A percentile compares a stretch with the other conserved stretches of the same genome.
Conservation (phyloP, 1,140 invertebrate genomes). For the Hormaphis cornu region DNA sequence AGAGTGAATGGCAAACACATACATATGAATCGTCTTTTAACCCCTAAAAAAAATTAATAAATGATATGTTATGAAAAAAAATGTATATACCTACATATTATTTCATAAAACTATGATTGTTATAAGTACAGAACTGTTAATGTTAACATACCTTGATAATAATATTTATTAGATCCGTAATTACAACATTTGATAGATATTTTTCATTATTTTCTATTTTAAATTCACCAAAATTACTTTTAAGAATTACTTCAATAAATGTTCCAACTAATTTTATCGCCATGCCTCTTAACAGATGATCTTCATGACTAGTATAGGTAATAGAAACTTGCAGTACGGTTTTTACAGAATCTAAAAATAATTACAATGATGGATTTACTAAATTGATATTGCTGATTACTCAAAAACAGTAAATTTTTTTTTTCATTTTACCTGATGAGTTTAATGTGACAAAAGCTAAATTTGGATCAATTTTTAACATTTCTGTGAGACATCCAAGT, state of each 20-base stretch:
- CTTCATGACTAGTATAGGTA: slow-evolving; percentile 1
- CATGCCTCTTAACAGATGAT: slow-evolving; percentile 29
- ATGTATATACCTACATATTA: too few species aligned
- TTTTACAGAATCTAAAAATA: not conserved
- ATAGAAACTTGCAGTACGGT: not conserved
- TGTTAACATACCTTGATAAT: slow-evolving; percentile 24
- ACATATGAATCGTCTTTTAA: slow-evolving; percentile 25
- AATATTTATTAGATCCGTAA: slow-evolving; percentile 24
- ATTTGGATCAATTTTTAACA: slow-evolving; percentile 47
- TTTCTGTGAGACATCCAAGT: slow-evolving; percentile 45
- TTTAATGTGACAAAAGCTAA: slow-evolving; percentile 7
- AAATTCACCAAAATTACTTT: slow-evolving; percentile 43
- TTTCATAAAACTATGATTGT: too few species aligned
- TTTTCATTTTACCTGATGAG: not conserved
- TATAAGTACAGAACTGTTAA: too few species aligned
- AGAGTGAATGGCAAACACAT: slow-evolving; percentile 24
- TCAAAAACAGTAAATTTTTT: too few species aligned
- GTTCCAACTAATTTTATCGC: slow-evolving; percentile 40
- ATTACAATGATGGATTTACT: not conserved
- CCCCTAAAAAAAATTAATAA: slow-evolving; percentile 31
- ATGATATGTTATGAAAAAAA: not conserved
- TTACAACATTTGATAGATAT: not conserved
- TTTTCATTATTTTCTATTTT: not conserved
- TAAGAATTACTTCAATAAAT: slow-evolving; percentile 47
- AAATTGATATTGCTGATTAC: not conserved